Evolutionary conservation across 2,888 invertebrate species (phyloP).

Genomic region (Furcula furcula): DNA sequence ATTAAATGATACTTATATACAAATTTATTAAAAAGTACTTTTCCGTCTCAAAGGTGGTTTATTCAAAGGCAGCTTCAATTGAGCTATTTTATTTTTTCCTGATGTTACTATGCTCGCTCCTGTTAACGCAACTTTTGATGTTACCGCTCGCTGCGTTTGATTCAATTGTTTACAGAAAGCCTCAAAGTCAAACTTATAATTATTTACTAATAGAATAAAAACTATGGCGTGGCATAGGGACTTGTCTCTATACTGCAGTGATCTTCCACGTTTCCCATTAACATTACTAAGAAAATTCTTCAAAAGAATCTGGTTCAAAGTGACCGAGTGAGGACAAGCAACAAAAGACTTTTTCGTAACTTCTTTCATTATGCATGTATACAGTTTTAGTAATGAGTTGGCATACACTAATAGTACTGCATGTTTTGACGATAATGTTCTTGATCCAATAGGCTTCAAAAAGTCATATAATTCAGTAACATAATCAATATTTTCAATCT

Average conservation of each 20-base stretch:
- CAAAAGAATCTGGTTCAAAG: constrained; percentile 54
- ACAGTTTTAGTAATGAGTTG: constrained; percentile 44
- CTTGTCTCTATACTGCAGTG: constrained; percentile 60
- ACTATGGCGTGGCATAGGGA: constrained; percentile 61
- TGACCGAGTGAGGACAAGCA: constrained; percentile 45
- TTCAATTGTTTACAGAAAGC: constrained; percentile 49
- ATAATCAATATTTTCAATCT: constrained; percentile 50
- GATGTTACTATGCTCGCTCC: constrained; percentile 47
- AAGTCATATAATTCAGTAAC: constrained; percentile 36
- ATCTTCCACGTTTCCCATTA: constrained; percentile 44
- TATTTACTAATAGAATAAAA: constrained; percentile 56
- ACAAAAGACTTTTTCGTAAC: constrained; percentile 48
- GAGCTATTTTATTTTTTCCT: constrained; percentile 46
- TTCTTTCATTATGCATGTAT: constrained; percentile 35
- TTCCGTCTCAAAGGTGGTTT: constrained; percentile 42
- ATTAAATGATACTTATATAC: constrained; percentile 1
- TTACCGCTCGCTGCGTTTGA: constrained; percentile 40
- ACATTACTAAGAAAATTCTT: constrained; percentile 43
- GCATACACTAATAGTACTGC: constrained; percentile 56
- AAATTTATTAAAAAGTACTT: constrained; percentile 46
- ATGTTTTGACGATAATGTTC: constrained; percentile 33
- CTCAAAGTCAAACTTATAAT: constrained; percentile 55
- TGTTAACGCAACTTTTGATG: constrained; percentile 48
- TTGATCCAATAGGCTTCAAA: constrained; percentile 36
- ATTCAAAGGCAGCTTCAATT: constrained; percentile 46